Evolutionary conservation across 2,888 invertebrate genomes (phyloP).

Genomic region (Aphidius colemani): DNA sequence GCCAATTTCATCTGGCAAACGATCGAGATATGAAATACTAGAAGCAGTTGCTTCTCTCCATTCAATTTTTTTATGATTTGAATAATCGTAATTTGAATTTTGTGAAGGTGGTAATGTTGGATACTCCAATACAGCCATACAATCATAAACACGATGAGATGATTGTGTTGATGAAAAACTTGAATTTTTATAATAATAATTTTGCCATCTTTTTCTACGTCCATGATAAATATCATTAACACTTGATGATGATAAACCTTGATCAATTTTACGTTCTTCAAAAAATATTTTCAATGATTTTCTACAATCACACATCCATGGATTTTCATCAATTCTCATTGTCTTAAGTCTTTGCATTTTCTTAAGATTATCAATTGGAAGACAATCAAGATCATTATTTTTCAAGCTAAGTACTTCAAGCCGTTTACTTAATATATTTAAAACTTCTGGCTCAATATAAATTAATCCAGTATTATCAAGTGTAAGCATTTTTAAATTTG

Average conservation of each 20-base stretch:
- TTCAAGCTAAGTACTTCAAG: conserved; percentile 44
- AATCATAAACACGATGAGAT: conserved; percentile 29
- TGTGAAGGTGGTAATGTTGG: conserved; percentile 32
- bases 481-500: conserved; percentile 38
- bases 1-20: conserved; percentile 42
- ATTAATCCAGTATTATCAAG: conserved; percentile 39
- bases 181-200: background rate
- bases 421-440: conserved; percentile 31
- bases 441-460: conserved; percentile 45
- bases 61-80: conserved; percentile 29
- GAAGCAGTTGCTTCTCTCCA: conserved; percentile 30
- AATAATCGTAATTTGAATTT: conserved; percentile 9
- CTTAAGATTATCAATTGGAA: conserved; percentile 41
- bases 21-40: conserved; percentile 34
- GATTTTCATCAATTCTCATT: conserved; percentile 44
- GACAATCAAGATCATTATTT: conserved; percentile 48
- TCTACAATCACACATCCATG: conserved; percentile 48
- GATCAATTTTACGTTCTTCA: conserved; percentile 31
- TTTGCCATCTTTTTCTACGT: conserved; percentile 14
- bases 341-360: conserved; percentile 36
- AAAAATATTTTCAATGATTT: conserved; percentile 37
- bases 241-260: conserved; percentile 23
- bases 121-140: conserved; percentile 43
- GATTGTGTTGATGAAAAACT: conserved; percentile 4
- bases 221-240: conserved; percentile 6